These are phyloP conservation scores for Nematopogon swammerdamellus DNA, from an alignment of 2,888 invertebrate genomes.

Conservation along the genomic window DNA sequence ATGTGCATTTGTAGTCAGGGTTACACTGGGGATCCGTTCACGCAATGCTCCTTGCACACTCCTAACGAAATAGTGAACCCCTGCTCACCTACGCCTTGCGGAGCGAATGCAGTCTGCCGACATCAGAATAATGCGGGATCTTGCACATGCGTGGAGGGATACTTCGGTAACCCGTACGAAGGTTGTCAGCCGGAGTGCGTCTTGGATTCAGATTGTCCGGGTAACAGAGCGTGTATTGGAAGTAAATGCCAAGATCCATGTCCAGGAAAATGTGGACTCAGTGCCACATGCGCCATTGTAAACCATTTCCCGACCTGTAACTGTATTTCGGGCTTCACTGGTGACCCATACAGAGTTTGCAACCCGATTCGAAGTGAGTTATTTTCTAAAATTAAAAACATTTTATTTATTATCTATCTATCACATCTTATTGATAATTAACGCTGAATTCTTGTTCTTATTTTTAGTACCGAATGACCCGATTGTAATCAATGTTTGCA, in stretches of 20 bases:
- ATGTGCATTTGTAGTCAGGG: slow-evolving; percentile 70
- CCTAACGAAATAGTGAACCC: slow-evolving; percentile 55
- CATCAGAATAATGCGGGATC: slow-evolving; percentile 67
- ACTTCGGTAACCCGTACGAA: slow-evolving; percentile 75
- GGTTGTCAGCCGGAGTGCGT: slow-evolving; percentile 75
- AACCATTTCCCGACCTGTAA: slow-evolving; percentile 69
- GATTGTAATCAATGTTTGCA: slow-evolving; percentile 38
- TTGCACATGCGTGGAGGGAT: slow-evolving; percentile 66
- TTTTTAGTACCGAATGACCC: slow-evolving; percentile 37
- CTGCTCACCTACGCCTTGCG: slow-evolving; percentile 69
- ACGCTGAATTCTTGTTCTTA: slow-evolving; percentile 1
- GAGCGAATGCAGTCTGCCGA: slow-evolving; percentile 66
- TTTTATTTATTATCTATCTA: no score
- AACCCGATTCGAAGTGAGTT: slow-evolving; percentile 36
- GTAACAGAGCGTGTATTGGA: slow-evolving; percentile 68
- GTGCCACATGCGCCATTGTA: slow-evolving; percentile 68
- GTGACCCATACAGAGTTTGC: slow-evolving; percentile 58
- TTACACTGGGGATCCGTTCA: slow-evolving; percentile 64
- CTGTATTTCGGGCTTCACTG: slow-evolving; percentile 62
- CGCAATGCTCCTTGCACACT: slow-evolving; percentile 48
- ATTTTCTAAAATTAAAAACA: neutral
- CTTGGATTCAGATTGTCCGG: slow-evolving; percentile 67
- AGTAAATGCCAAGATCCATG: slow-evolving; percentile 76
- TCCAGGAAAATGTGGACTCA: slow-evolving; percentile 70
- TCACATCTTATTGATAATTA: no score